Base-by-base conservation (phyloP, 2,797 vertebrate genomes). In the Discoglossus pictus region DNA sequence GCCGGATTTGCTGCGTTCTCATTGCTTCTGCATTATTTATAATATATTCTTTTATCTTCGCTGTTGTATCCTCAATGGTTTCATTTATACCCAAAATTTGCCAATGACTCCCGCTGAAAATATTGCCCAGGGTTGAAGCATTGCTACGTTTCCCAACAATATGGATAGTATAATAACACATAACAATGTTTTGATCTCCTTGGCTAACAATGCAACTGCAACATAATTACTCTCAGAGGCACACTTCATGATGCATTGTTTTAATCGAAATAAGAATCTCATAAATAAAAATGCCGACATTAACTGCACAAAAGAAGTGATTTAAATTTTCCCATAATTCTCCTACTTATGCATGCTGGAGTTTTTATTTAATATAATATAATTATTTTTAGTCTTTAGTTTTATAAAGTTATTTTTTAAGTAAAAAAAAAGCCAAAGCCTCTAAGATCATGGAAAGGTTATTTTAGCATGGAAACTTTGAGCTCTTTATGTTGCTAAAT, bases 261-360 rank as follows among this genome's bases (percentile, higher is more conserved):
- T 70, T 70, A 70, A 70, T 70, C 42, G 67, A 62, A 70, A 56
- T 50, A 70, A 70, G 58, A 70, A 48, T 43, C 59, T 70, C 59
- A 63, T 70, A 70, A 70, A 70, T 70, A 70, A 70, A 62, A 40
- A 34, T n/a, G 67, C 8, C 2, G 51, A 50, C 67, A 42, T 63
- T 70, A 62, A 63, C 50, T 18, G 51, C 60, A 15, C 23, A 18
- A 61, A 63, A 40, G 21, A 34, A 21, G 52, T 63, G 60, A 70
- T 70, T 63, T 63, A 48, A 51, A 56, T 70, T 50, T 70, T 50
- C 42, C 8, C 51, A 56, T 70, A 46, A 70, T 70, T 70, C 27
- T 36, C 42, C 7, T 35, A 20, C 59, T 48, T 11, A 48, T 16
- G 56, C 10, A 20, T 21, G 40, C 3, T 35, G 40, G 36, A 44